Evolutionary conservation across 1,140 invertebrate species (phyloP).

Genomic region (Heterodera schachtii): DNA sequence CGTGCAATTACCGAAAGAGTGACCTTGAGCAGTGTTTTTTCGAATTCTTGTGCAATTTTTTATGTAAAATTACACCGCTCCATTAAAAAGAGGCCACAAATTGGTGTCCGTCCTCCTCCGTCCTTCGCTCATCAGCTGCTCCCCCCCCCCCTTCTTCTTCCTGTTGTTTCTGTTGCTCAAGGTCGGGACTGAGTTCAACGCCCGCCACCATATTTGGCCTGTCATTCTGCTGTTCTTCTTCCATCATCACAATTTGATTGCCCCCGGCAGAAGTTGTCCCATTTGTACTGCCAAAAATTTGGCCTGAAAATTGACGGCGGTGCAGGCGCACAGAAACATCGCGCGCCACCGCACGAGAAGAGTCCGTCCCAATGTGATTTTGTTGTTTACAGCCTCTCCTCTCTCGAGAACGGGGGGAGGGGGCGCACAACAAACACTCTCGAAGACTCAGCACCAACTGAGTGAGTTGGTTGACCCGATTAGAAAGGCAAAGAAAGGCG

Average conservation of each 20-base stretch:
- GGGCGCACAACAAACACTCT: too few relatives aligned
- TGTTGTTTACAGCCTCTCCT: too few relatives aligned
- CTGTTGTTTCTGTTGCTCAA: too few relatives aligned
- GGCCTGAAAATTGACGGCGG: background rate
- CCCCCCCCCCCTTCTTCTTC: too few relatives aligned
- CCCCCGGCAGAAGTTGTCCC: background rate
- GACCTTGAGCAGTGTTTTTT: background rate
- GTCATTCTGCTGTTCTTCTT: too few relatives aligned
- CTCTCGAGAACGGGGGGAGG: background rate
- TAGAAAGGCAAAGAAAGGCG: background rate
- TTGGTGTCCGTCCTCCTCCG: background rate
- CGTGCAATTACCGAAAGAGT: background rate
- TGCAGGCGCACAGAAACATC: background rate
- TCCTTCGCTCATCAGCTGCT: too few relatives aligned
- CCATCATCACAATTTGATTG: background rate
- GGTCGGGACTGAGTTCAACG: too few relatives aligned
- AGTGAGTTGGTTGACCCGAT: background rate
- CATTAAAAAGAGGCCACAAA: background rate
- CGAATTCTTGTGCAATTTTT: background rate
- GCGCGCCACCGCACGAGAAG: too few relatives aligned
- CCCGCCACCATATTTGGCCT: too few relatives aligned
- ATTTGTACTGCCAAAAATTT: background rate
- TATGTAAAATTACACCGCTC: background rate
- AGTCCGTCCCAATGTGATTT: too few relatives aligned
- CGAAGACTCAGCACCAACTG: too few relatives aligned